Conservation (phyloP, 1,140 invertebrate genomes). For the Pogonomyrmex barbatus region DNA sequence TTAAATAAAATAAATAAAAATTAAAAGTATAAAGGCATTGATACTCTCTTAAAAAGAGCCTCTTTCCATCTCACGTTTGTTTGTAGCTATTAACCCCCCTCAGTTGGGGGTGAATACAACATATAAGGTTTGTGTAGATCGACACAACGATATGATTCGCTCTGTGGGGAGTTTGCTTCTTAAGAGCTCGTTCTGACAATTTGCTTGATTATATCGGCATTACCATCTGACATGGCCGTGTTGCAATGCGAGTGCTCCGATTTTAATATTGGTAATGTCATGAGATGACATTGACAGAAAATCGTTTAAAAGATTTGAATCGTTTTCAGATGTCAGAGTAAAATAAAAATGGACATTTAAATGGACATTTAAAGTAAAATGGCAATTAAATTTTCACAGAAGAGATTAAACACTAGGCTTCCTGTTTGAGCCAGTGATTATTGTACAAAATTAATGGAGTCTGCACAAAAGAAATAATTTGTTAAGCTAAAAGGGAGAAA, state of each 20-base stretch:
- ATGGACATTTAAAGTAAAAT: not conserved
- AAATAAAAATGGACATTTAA: not conserved
- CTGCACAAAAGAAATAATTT: not conserved
- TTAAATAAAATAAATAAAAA: too few relatives aligned
- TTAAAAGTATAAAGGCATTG: not conserved
- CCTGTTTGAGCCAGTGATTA: not conserved
- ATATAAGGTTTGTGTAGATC: constrained; percentile 26
- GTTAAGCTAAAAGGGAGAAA: not conserved
- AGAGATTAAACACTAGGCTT: not conserved
- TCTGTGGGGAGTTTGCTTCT: not conserved
- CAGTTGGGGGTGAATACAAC: not conserved
- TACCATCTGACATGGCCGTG: not conserved
- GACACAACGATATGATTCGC: constrained; percentile 17
- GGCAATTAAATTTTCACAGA: not conserved
- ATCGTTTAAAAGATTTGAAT: constrained; percentile 1
- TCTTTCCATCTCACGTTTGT: not conserved
- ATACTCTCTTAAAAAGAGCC: not conserved
- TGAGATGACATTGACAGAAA: not conserved
- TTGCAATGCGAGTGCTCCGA: constrained; percentile 7
- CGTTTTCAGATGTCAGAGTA: not conserved
- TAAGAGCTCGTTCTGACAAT: not conserved
- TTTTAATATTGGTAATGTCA: constrained; percentile 17
- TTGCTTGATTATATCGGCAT: constrained; percentile 21
- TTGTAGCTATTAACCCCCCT: not conserved
- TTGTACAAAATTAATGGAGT: not conserved